Percentiles rank a stretch among this genome's conserved stretches.
Conservation (phyloP, 1,140 invertebrate species). For the Diprion similis region DNA sequence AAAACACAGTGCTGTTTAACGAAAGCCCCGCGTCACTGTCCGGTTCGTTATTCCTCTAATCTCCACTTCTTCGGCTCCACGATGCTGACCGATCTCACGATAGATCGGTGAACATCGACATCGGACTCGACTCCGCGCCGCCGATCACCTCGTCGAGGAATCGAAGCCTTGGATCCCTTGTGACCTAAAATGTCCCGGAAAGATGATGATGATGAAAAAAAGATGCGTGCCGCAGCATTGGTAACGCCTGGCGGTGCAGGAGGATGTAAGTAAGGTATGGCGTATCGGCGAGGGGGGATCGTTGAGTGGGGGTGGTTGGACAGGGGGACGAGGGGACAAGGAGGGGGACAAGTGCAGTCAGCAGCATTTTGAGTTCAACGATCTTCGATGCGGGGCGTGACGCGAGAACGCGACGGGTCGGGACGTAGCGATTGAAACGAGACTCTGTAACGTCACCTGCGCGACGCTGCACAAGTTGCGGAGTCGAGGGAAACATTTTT, state of each 20-base stretch:
- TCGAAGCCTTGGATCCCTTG: too few species aligned
- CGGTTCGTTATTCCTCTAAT: not conserved
- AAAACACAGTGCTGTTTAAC: not conserved
- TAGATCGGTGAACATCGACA: not conserved
- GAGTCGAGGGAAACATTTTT: not conserved
- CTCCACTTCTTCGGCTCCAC: not conserved
- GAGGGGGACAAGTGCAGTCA: slow-evolving; percentile 43
- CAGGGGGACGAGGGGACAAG: too few species aligned
- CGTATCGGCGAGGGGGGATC: not conserved
- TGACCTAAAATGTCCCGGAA: too few species aligned
- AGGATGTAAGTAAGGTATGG: not conserved
- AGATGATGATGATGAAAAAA: not conserved
- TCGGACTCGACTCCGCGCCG: not conserved
- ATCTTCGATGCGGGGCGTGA: slow-evolving; percentile 45
- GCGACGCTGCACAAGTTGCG: not conserved
- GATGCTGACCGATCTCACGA: not conserved
- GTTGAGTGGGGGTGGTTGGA: too few species aligned
- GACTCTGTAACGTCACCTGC: not conserved
- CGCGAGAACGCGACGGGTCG: not conserved
- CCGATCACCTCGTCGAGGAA: too few species aligned
- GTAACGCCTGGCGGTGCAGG: not conserved
- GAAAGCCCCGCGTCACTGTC: not conserved
- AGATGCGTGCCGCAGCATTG: slow-evolving; percentile 1
- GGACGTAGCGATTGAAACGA: not conserved
- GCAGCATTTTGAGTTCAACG: slow-evolving; percentile 57